These are phyloP conservation scores for Pararge aegeria DNA, from an alignment of 1,140 invertebrate genomes.

Conservation along the genomic window DNA sequence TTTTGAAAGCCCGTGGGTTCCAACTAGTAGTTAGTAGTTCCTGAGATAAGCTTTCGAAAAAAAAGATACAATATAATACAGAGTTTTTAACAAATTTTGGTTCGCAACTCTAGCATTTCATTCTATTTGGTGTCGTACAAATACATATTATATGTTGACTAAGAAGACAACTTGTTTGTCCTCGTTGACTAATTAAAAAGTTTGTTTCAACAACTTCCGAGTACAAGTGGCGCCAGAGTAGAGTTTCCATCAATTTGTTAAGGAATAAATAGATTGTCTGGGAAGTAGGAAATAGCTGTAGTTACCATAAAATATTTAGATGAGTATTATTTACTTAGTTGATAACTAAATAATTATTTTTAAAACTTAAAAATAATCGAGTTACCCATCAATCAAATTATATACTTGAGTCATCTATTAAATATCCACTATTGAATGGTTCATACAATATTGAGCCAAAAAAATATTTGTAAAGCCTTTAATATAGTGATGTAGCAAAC, in stretches of 20 bases:
- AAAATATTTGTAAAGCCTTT: slow-evolving; percentile 28
- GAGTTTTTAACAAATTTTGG: no score
- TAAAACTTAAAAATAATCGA: neutral
- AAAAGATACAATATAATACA: no score
- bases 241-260: slow-evolving; percentile 52
- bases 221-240: slow-evolving; percentile 58
- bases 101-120: neutral
- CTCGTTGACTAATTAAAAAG: slow-evolving; percentile 78
- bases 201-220: slow-evolving; percentile 66
- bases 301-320: neutral
- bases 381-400: neutral
- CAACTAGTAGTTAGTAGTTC: no score
- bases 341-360: no score
- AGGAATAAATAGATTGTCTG: slow-evolving; percentile 52
- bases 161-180: slow-evolving; percentile 72
- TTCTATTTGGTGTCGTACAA: slow-evolving; percentile 13
- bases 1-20: no score
- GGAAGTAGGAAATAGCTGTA: neutral
- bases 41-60: no score
- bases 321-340: neutral
- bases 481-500: slow-evolving; percentile 42
- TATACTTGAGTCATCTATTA: neutral
- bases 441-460: slow-evolving; percentile 3
- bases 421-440: neutral
- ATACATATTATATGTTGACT: slow-evolving; percentile 42